These are phyloP conservation scores for Lepus timidus DNA, from an alignment of 2,113 vertebrate species.

Conservation along the genomic window DNA sequence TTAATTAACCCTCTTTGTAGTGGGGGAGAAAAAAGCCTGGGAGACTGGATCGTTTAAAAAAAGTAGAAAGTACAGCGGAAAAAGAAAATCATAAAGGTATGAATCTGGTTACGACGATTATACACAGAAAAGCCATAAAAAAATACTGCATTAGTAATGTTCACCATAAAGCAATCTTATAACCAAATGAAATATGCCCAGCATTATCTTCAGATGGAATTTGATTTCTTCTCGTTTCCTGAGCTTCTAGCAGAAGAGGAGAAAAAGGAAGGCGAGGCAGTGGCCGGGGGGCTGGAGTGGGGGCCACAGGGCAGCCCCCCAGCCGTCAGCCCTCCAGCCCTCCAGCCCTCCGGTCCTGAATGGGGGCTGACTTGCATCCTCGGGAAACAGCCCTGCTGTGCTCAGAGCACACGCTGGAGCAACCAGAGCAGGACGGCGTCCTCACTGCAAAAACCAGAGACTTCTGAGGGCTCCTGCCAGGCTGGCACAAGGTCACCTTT, in stretches of 20 bases:
- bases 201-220: constrained; percentile 86
- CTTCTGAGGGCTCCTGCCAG: constrained; percentile 67
- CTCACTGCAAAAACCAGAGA: constrained; percentile 19
- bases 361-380: constrained; percentile 65
- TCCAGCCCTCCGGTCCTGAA: constrained; percentile 70
- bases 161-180: constrained; percentile 88
- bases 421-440: constrained; percentile 62
- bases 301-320: constrained; percentile 61
- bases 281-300: not conserved
- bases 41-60: constrained; percentile 40
- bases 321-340: constrained; percentile 53
- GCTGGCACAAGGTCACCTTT: constrained; percentile 88
- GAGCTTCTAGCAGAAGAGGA: constrained; percentile 78
- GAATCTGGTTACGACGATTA: constrained; percentile 75
- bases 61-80: constrained; percentile 74
- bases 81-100: constrained; percentile 81
- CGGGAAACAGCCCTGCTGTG: constrained; percentile 66
- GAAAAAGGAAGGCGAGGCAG: not conserved
- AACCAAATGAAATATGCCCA: constrained; percentile 88
- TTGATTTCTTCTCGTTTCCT: constrained; percentile 88
- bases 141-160: constrained; percentile 85
- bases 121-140: constrained; percentile 87
- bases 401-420: not conserved
- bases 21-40: not conserved
- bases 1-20: not conserved